Evolutionary conservation across 2,888 invertebrate genomes (phyloP), one percentile per base, ranked within the genome.

Genomic region (Chloroclystis v-ata): DNA sequence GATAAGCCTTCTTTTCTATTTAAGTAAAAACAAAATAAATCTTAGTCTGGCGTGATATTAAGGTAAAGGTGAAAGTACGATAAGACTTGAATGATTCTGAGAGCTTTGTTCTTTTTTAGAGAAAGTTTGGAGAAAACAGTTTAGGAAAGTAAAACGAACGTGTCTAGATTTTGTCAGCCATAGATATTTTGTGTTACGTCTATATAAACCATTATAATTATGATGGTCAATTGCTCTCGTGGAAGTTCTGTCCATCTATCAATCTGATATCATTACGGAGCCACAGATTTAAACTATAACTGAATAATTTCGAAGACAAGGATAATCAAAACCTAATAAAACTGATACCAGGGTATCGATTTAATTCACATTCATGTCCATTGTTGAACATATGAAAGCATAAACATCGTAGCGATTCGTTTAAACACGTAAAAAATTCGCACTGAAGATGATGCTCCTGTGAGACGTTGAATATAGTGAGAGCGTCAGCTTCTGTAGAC

Each of bases 401-500:
- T 2, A 4, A 20, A 5, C 20, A 20, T 20, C 5, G 20, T 20
- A 4, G 2, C 2, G 20, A 20, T 20, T 20, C 20, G 20, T 4
- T 20, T 4, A 20, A 20, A 20, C 20, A 20, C 11, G 33, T 25
- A 13, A 52, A 57, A 51, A 56, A 51, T 54, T 10, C 26, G 26
- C 24, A 45, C 20, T 24, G 28, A 32, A 13, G 20, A 20, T 47
- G 26, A 65, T 66, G 60, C 59, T 50, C 69, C 63, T 61, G 68
- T 59, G 69, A 63, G 71, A 67, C 29, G 28, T 29, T 30, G 41
- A 43, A 25, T 32, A 32, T 33, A 35, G 32, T 28, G 65, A 57
- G 63, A 63, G 65, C 75, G 72, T 73, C 70, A 69, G 72, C 64
- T 63, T 65, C 65, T 59, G 67, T 72, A 75, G 74, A 75, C 75